Evolutionary conservation across 2,888 invertebrate species (phyloP).

Genomic region (Balanococcus diminutus): DNA sequence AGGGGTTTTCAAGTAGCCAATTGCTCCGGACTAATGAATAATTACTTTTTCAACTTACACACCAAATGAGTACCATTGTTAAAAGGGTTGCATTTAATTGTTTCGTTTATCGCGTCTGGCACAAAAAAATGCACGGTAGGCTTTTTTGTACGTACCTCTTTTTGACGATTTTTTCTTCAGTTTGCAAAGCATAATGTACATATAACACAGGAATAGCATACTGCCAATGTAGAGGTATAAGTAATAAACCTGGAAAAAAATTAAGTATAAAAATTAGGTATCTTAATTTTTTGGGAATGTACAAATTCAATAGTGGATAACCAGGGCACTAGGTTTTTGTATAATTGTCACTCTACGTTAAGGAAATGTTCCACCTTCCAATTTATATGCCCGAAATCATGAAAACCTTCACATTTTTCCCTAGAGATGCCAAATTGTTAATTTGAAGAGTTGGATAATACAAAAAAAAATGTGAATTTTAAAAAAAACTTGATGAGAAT

Average conservation of each 20-base stretch:
- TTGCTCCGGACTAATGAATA: background rate
- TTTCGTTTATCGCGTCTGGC: background rate
- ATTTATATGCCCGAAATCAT: too few relatives aligned
- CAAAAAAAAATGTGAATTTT: too few relatives aligned
- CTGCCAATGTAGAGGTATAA: constrained; percentile 85
- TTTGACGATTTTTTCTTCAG: constrained; percentile 10
- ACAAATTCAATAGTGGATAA: too few relatives aligned
- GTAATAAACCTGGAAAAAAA: constrained; percentile 75
- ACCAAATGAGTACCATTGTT: constrained; percentile 13
- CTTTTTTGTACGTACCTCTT: background rate
- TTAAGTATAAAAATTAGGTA: too few relatives aligned
- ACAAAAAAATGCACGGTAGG: background rate
- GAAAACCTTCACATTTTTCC: too few relatives aligned
- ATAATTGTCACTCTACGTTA: too few relatives aligned
- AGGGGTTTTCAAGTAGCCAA: background rate
- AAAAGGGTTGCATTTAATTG: background rate
- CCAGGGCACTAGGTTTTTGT: too few relatives aligned
- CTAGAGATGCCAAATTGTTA: too few relatives aligned
- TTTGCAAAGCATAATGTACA: constrained; percentile 76
- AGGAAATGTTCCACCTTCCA: too few relatives aligned
- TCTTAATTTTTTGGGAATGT: constrained; percentile 39
- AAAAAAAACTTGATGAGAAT: too few relatives aligned
- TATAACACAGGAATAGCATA: constrained; percentile 82
- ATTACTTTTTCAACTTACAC: constrained; percentile 6
- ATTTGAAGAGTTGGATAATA: too few relatives aligned